Evolutionary conservation across 2,888 invertebrate genomes (phyloP).

Genomic region (Dolomedes plantarius): DNA sequence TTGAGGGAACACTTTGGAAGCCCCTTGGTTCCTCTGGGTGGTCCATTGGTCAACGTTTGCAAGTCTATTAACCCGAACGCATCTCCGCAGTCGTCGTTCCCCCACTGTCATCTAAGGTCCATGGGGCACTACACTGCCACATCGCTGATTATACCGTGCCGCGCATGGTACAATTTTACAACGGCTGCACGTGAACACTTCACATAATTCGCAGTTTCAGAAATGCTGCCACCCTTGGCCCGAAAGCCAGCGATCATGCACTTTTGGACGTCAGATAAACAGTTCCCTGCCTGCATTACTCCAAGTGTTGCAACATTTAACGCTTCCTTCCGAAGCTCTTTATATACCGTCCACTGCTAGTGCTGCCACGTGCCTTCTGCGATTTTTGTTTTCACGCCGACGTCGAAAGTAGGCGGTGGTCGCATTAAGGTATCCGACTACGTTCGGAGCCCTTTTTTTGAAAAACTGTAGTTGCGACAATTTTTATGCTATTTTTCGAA

Average conservation of each 20-base stretch:
- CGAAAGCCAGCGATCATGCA: background rate
- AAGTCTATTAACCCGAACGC: background rate
- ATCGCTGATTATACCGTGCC: background rate
- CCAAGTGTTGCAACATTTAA: slow-evolving; percentile 7
- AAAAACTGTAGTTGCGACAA: too few species aligned
- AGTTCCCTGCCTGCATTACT: slow-evolving; percentile 7
- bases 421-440: too few species aligned
- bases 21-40: too few species aligned
- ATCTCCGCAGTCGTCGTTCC: background rate
- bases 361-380: slow-evolving; percentile 56
- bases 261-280: slow-evolving; percentile 10
- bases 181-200: too few species aligned
- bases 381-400: slow-evolving; percentile 39
- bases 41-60: background rate
- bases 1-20: background rate
- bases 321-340: slow-evolving; percentile 1
- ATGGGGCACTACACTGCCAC: background rate
- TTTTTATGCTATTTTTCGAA: too few species aligned
- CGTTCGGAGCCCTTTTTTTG: too few species aligned
- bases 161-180: too few species aligned
- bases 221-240: slow-evolving; percentile 1
- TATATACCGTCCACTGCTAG: slow-evolving; percentile 26
- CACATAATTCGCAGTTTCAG: background rate
- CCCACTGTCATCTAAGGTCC: background rate
- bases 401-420: slow-evolving; percentile 22